Conservation (phyloP, 2,113 vertebrate species). For the Ginglymostoma cirratum region DNA sequence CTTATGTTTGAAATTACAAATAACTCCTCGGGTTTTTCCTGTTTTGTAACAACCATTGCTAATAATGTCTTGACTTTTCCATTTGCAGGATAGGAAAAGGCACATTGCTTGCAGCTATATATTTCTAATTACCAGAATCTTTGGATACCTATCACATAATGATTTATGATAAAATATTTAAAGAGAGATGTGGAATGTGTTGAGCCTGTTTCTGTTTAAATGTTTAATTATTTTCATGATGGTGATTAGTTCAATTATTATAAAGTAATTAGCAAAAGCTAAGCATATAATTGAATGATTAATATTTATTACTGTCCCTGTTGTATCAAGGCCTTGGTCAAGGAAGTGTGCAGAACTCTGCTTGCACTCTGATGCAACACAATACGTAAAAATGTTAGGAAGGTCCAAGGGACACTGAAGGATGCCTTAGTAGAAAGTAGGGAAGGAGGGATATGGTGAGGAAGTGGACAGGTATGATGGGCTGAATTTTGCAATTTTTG, state of each 20-base stretch:
- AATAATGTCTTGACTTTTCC: constrained; percentile 3
- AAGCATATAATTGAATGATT: neutral
- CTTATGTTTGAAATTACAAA: neutral
- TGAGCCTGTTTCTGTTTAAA: neutral
- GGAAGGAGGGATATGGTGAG: neutral
- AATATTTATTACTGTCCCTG: neutral
- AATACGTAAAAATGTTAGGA: neutral
- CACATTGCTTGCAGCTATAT: neutral
- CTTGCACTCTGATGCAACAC: neutral
- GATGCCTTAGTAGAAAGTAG: neutral
- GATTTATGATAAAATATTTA: neutral
- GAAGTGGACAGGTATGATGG: neutral
- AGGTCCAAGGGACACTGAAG: neutral
- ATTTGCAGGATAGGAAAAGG: neutral
- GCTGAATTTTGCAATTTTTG: too few relatives aligned
- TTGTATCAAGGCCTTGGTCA: neutral
- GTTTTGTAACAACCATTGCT: neutral
- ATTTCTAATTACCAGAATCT: neutral
- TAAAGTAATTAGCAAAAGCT: neutral
- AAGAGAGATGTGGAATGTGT: neutral
- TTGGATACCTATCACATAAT: neutral
- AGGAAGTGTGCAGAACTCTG: neutral
- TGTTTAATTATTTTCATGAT: neutral
- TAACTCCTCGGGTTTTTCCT: neutral
- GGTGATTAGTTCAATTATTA: neutral